Evolutionary conservation across 1,140 invertebrate species (phyloP), one percentile per base, ranked within the genome.

Genomic region (Wiebesia pumilae): DNA sequence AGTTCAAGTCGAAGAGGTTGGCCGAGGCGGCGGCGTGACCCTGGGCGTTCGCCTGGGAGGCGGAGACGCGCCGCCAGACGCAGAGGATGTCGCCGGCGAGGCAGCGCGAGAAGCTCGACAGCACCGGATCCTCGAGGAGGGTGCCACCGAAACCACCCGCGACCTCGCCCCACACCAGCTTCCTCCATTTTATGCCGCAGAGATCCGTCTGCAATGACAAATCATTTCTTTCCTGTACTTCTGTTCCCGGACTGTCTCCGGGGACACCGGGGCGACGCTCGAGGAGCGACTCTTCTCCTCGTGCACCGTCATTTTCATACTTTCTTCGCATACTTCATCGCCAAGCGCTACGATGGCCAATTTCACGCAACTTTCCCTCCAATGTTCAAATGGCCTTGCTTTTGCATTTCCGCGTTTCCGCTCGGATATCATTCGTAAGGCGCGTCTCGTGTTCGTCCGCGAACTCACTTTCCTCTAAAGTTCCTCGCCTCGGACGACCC

Each of bases 131-230:
- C 90, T 98, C 97, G 90, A 99, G 95, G 75, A 97, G 97, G 90
- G 91, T 94, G 90, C 92, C 92, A 90, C 94, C 95, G 90, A 94
- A 94, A 89, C 94, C 94, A 89, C 95, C 94, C 90, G 94, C 94
- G 86, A 95, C 94, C 92, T 97, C 97, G 92, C 97, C 96, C 95
- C 96, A 97, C 90, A 96, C 96, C 90, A 98, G 95, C 93, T 98
- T 98, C 95, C 97, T 97, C 99, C 98, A 99, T 97, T 99, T 99
- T 94, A 99, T 99, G 91, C 98, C 98, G 95, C 98, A 98, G 91
- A 99, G 96, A 95, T 99, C 98, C 94, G 98, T 99, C 98, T 99
- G 95, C 12, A 88, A 82, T 27, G 21, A 75, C 1, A 43, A 40
- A 12, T 7, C 16, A 73, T 78, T 78, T 78, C 51, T 4, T 27